Conservation (phyloP, 1,140 invertebrate genomes). For the Tetragnatha versicolor region DNA sequence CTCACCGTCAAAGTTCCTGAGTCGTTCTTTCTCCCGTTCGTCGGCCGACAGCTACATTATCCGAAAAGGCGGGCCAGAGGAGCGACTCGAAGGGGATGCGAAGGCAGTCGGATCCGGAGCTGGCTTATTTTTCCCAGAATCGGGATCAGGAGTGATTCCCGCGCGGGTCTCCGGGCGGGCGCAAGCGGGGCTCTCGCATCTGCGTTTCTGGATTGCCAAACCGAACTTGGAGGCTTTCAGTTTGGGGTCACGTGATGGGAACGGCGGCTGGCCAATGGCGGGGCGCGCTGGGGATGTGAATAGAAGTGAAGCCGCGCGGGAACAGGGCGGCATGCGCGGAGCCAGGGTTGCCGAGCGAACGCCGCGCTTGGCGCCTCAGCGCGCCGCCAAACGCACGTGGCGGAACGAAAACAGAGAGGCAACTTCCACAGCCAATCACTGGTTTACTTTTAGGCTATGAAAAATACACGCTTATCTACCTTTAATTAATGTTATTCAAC, state of each 20-base stretch:
- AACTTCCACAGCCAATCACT: no score
- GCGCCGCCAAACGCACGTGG: background rate
- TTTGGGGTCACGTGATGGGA: slow-evolving; percentile 43
- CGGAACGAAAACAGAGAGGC: background rate
- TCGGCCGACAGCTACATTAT: slow-evolving; percentile 13
- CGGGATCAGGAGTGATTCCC: background rate
- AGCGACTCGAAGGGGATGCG: no score
- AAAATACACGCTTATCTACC: no score
- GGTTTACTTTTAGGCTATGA: no score
- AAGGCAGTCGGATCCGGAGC: no score
- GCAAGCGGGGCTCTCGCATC: background rate
- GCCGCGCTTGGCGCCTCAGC: background rate
- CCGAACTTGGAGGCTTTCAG: slow-evolving; percentile 45
- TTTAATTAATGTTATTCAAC: no score
- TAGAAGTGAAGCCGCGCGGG: slow-evolving; percentile 46
- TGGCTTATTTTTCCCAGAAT: background rate
- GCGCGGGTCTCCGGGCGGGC: background rate
- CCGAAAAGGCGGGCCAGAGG: background rate
- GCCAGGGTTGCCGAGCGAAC: slow-evolving; percentile 32
- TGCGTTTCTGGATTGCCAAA: slow-evolving; percentile 40
- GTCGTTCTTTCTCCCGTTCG: background rate
- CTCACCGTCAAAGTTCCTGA: slow-evolving; percentile 35
- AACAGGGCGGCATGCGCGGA: slow-evolving; percentile 36
- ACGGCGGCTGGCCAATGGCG: slow-evolving; percentile 2
- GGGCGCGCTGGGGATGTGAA: slow-evolving; percentile 28